Base-by-base conservation (phyloP, 2,888 invertebrate genomes). In the Limnephilus marmoratus region DNA sequence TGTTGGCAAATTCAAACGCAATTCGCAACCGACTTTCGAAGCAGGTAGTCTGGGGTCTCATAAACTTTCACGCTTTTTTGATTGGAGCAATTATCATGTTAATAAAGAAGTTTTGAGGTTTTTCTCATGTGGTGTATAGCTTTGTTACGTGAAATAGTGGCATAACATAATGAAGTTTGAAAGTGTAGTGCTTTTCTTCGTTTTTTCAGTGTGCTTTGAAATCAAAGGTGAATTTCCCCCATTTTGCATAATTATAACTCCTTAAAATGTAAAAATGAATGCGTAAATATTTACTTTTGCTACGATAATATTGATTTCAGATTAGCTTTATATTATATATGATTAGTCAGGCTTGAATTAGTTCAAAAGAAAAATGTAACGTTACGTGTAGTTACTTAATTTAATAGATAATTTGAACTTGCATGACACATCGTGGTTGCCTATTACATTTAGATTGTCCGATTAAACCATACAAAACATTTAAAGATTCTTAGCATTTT, bases 151-250 rank as follows among this genome's bases (percentile, higher is more conserved):
- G 86, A 37, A 41, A 45, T 49, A 29, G 86, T 86, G 49, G 11
- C 7, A 29, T 86, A 41, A 41, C 49, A 86, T 45, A 86, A 86
- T 86, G 86, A 86, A 45, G 45, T 86, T 86, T 86, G 3, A 86
- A 86, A 86, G 86, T 86, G 37, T 86, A 41, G 49, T 86, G 41
- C n/a, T 41, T 45, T n/a, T 86, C 29, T 45, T 49, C 3, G 29
- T 49, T 24, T 29, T 49, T n/a, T 18, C 29, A 49, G 29, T 45
- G 37, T 86, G 45, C 29, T 86, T 86, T 86, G 86, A 86, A 86
- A 86, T 86, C 7, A 37, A 45, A 86, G 86, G 86, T 86, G 45
- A 41, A 24, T 37, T 13, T 24, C 12, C 13, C 15, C 9, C 15
- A 3, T 37, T 31, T 15, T 0, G 4, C 68, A 24, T 68, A 68